Evolutionary conservation across 92 coral and sea anemone genomes (phyloP).

Genomic region (Parazoanthus atlanticus): DNA sequence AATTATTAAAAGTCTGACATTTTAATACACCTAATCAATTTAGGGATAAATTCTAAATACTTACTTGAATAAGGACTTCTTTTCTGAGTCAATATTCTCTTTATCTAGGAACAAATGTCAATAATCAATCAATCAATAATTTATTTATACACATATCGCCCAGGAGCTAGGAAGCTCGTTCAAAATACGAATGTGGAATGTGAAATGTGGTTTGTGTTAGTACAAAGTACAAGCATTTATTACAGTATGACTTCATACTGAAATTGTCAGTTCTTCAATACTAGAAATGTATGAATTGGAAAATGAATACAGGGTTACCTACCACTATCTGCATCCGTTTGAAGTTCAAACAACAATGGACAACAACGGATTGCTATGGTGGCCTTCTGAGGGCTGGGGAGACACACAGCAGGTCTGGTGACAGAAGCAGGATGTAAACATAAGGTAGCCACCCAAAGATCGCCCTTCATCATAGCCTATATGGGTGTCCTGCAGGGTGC

Average conservation of each 20-base stretch:
- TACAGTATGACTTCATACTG: background rate
- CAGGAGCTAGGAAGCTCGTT: too few relatives aligned
- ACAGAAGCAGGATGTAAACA: background rate
- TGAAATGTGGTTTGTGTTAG: background rate
- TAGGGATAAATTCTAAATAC: conserved; percentile 7
- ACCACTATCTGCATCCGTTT: conserved; percentile 53
- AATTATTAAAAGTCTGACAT: too few relatives aligned
- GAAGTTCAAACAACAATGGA: conserved; percentile 85
- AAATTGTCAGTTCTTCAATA: background rate
- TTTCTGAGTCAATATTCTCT: conserved; percentile 20
- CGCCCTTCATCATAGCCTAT: too few relatives aligned
- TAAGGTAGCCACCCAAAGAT: too few relatives aligned
- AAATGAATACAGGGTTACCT: background rate
- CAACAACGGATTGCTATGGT: conserved; percentile 95
- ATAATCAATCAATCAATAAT: too few relatives aligned
- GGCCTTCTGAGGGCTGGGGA: conserved; percentile 93
- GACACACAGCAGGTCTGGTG: conserved; percentile 86
- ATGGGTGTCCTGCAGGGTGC: too few relatives aligned
- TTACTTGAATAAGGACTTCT: conserved; percentile 53
- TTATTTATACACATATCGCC: too few relatives aligned
- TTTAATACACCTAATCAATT: too few relatives aligned
- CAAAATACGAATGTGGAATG: too few relatives aligned
- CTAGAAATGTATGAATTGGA: background rate
- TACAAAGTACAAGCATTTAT: background rate
- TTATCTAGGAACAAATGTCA: conserved; percentile 25